Base-by-base conservation (phyloP, 2,888 invertebrate genomes). In the Imbricaverruca yamaguchii region DNA sequence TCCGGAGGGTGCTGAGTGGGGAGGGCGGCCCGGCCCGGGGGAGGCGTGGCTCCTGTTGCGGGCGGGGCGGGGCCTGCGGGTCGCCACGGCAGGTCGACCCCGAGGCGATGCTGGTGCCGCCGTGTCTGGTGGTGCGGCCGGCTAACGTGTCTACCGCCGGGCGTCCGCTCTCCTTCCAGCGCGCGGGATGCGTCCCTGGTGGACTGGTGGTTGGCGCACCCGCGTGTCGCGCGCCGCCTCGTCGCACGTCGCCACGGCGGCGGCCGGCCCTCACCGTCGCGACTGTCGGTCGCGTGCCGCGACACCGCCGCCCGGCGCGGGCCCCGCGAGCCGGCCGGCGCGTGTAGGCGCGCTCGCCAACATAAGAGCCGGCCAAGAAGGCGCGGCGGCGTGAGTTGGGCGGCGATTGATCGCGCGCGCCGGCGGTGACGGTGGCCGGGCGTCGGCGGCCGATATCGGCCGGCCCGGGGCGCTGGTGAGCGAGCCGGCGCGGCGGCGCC, bases 331-430 rank as follows among this genome's bases (percentile, higher is more conserved):
- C 39, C 39, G 39, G 23, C 65, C 53, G 74, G 21, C 18, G 21
- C 21, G 21, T 15, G 10, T 3, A 1, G 9, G 53, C 9, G 13
- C 18, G 74, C 74, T 9, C 55, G 74, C 74, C 74, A 74, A 74
- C 74, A 55, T 74, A 74, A 74, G 39, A 39, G 15, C 53, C 21
- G 21, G 74, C 21, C 74, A 74, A 53, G 10, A 7, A 1, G 59
- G 12, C 53, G 13, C 8, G 74, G 53, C 53, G 55, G 74, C 55
- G 74, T 74, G 74, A 53, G 74, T 74, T 55, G 74, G 23, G 74
- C 74, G 74, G 10, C 74, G 61, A 77, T 81, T 74, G 77, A 79
- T 81, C 82, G 82, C 82, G 82, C 81, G 81, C 59, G 67, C 57
- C 81, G 78, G n/a, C 78, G 80, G 39, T 63, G 79, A 25, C 74